phyloP scores from a whole-genome alignment of 2,113 vertebrate genomes.

The Perca flavescens region DNA sequence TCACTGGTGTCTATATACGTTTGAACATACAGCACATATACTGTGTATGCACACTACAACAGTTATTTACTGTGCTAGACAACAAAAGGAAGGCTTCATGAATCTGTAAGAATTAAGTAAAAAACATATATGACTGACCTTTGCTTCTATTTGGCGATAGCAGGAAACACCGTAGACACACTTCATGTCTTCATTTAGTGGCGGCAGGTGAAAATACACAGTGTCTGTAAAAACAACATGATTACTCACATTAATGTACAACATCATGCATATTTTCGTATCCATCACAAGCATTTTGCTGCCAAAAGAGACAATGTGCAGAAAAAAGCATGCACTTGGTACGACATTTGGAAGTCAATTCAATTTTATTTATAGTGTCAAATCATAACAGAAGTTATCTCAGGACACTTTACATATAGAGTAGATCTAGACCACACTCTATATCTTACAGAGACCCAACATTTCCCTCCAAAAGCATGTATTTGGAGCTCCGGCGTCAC shows the following conservation, averaged over 20 bases:
- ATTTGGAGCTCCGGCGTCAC: too few relatives aligned
- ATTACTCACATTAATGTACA: not conserved
- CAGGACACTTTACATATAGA: too few relatives aligned
- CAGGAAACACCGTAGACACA: conserved; percentile 97
- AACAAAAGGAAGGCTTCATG: not conserved
- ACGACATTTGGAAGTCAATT: too few relatives aligned
- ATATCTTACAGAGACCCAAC: too few relatives aligned
- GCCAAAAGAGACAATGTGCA: not conserved
- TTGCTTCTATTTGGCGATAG: conserved; percentile 98
- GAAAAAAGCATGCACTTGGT: too few relatives aligned
- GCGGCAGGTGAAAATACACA: conserved; percentile 95
- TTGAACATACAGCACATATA: not conserved
- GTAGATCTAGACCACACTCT: too few relatives aligned
- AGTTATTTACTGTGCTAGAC: not conserved
- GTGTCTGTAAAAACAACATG: conserved; percentile 86
- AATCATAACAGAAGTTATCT: too few relatives aligned
- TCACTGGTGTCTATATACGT: not conserved
- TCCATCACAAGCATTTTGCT: not conserved
- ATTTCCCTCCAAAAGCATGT: too few relatives aligned
- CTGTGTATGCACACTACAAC: too few relatives aligned
- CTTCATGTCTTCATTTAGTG: conserved; percentile 87
- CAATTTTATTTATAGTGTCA: too few relatives aligned
- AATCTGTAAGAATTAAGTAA: too few relatives aligned
- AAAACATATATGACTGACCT: conserved; percentile 82
- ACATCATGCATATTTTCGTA: not conserved